Percentiles rank a stretch among this genome's conserved stretches.
phyloP scores from a whole-genome alignment of 2,797 vertebrate genomes.

The Nannoperca obscura region DNA sequence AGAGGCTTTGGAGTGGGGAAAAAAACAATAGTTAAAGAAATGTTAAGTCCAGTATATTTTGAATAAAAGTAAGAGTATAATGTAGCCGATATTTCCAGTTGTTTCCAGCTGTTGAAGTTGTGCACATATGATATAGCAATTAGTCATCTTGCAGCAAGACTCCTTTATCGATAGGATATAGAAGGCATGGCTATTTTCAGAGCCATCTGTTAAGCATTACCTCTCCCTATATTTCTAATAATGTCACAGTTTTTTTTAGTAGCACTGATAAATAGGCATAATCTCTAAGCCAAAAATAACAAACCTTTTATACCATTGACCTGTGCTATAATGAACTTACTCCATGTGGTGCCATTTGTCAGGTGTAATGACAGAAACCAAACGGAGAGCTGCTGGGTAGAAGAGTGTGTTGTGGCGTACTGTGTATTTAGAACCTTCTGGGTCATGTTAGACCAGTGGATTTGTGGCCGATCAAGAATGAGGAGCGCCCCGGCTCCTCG shows the following conservation, averaged over 20 bases:
- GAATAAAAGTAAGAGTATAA: constrained; percentile 1
- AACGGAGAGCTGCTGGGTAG: constrained; percentile 34
- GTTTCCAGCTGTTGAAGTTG: constrained; percentile 16
- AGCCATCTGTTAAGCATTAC: constrained; percentile 53
- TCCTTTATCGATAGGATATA: constrained; percentile 22
- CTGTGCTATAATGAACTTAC: constrained; percentile 23
- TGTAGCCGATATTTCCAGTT: constrained; percentile 12
- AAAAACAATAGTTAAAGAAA: constrained; percentile 49
- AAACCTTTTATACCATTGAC: constrained; percentile 37
- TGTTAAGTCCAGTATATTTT: constrained; percentile 30
- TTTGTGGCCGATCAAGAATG: constrained; percentile 78
- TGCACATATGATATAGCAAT: constrained; percentile 11
- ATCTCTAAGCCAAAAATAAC: constrained; percentile 32
- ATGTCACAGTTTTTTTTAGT: constrained; percentile 46
- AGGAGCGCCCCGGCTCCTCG: constrained; percentile 69
- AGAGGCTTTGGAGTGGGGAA: constrained; percentile 51
- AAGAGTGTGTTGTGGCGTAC: background rate
- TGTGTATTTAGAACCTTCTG: constrained; percentile 59
- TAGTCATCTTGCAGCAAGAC: background rate
- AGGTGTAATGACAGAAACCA: constrained; percentile 29
- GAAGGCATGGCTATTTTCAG: constrained; percentile 24
- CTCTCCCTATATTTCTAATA: constrained; percentile 37
- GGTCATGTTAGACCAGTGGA: constrained; percentile 72
- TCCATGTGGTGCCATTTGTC: constrained; percentile 42
- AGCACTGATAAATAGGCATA: background rate